Conservation (phyloP, 2,888 invertebrate genomes). For the Campopleginae sp. region DNA sequence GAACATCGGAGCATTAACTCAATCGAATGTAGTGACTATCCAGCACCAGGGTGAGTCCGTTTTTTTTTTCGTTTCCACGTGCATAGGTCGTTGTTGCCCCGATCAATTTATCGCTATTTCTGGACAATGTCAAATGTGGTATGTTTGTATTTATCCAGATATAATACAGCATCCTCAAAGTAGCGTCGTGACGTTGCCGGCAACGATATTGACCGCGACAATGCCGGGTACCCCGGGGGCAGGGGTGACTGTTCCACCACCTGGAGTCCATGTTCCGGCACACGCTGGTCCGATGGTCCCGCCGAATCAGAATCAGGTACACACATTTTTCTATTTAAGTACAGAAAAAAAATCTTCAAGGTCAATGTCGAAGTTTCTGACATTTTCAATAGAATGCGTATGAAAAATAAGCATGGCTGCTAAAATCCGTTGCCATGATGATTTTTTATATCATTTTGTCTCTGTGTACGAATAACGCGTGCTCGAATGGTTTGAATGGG, state of each 20-base stretch:
- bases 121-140: neutral
- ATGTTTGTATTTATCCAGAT: conserved; percentile 71
- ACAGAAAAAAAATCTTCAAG: conserved; percentile 9
- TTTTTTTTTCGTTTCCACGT: neutral
- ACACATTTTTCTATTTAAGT: neutral
- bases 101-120: too few relatives aligned
- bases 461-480: neutral
- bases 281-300: conserved; percentile 82
- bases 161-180: conserved; percentile 83
- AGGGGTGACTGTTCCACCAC: conserved; percentile 81
- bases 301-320: conserved; percentile 81
- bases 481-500: neutral
- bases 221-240: conserved; percentile 80
- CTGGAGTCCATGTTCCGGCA: conserved; percentile 82
- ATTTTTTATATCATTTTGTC: neutral
- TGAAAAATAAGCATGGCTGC: too few relatives aligned
- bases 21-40: conserved; percentile 83
- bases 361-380: neutral
- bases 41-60: conserved; percentile 81
- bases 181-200: conserved; percentile 81
- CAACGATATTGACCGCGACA: conserved; percentile 82
- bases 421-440: too few relatives aligned
- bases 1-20: conserved; percentile 82
- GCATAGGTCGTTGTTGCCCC: too few relatives aligned
- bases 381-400: too few relatives aligned